Evolutionary conservation across 1,140 invertebrate genomes (phyloP), one percentile per base, ranked within the genome.

Genomic region (Scaptomyza graminum): DNA sequence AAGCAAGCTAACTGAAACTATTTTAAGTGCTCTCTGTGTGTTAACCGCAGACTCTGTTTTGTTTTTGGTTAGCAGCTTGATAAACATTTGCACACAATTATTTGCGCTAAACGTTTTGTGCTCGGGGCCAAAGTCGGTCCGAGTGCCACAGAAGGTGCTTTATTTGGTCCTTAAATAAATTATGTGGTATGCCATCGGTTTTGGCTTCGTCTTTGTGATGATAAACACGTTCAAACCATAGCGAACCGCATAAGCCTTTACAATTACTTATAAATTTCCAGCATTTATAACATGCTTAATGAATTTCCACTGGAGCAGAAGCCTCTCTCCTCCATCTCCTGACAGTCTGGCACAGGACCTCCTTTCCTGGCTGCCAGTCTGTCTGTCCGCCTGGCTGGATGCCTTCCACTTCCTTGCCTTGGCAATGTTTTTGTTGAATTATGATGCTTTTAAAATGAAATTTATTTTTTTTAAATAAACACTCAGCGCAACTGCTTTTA

Each of bases 401-500:
- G 57, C 25, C 39, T 61, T 68, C 25, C 56, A 37, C 31, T 66
- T 55, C 52, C 41, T 61, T 74, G 74, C 64, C 57, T 64, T 87
- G 77, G 77, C 68, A 69, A 72, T 88, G 82, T 88, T 87, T 87
- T 88, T 83, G 64, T 87, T 87, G 82, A 87, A 88, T 87, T 87
- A 85, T 85, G 82, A 85, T 85, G 82, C 82, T 85, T 85, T 85
- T 85, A 85, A 85, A 85, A 82, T 74, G 83, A 82, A 85, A 85
- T 85, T 85, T 87, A 85, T 85, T 78, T 87, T 69, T 85, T 85
- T 87, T 77, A 84, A 84, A 84, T 84, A 84, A 84, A 84, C 82
- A 84, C 77, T 69, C 67, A 59, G 63, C 61, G 62, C 66, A 68
- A 69, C 62, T 75, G 60, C 60, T 65, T 76, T 57, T 41, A 41